Base-by-base conservation (phyloP, 1,140 invertebrate genomes). In the Drosophila nannoptera region DNA sequence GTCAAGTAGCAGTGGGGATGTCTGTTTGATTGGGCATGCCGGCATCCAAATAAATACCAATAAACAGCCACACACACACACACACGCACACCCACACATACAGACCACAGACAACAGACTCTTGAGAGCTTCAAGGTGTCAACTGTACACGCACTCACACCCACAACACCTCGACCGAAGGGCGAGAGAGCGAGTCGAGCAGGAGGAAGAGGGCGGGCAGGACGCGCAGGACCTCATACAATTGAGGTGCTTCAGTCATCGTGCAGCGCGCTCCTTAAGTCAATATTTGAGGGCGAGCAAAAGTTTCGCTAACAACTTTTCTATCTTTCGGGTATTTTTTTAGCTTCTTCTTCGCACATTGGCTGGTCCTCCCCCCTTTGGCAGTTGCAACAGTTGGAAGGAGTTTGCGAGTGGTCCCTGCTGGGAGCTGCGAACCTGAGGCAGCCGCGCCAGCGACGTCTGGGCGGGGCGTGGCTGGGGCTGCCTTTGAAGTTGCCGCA, bases 21-120 rank as follows among this genome's bases (percentile, higher is more conserved):
- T 58, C 59, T 83, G 78, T 83, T 83, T 83, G 78, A 83, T 83
- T 83, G 78, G 78, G 73, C 77, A 76, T 80, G 72, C 74, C 63
- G 73, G 77, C 76, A 82, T 75, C 70, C 65, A 78, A 84, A 83
- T 83, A 83, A 83, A 83, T 83, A 76, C 78, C 78, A 83, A 83
- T 83, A 83, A 80, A 80, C 69, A 77, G 65, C 8, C 58, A 29
- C n/a, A 16, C 40, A 60, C 42, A 33, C 22, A 69, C 12, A n/a
- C 32, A 32, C 31, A 45, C 29, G 42, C 40, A 53, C 32, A 67
- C 46, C 52, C 42, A 55, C n/a, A 65, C 58, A 48, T 42, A 36
- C 16, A 22, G 7, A 55, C 16, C 43, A 49, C 35, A 43, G 50
- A 22, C 16, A 48, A 22, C 61, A 64, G 36, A 50, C 73, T 63